Percentiles rank a stretch among this genome's conserved stretches.
phyloP scores from a whole-genome alignment of 2,888 invertebrate species.

The Heterodera filipjevi region DNA sequence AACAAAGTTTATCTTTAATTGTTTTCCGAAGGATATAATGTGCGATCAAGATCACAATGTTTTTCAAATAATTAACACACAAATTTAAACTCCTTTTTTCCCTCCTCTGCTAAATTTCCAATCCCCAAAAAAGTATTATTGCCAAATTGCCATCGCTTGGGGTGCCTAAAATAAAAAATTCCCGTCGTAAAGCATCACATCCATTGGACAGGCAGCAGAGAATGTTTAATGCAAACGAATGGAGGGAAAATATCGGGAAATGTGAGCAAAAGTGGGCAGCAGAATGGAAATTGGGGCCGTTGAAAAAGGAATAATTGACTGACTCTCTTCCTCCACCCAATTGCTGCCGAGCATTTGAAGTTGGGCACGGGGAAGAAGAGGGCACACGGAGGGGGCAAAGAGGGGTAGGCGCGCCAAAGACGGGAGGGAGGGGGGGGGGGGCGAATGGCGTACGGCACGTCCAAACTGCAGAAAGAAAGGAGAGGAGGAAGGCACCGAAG shows the following conservation, averaged over 20 bases:
- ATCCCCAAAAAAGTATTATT: not conserved
- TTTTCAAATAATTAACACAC: not conserved
- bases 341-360: slow-evolving; percentile 1
- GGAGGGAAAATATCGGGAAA: slow-evolving; percentile 2
- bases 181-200: not conserved
- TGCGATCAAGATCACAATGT: too few relatives aligned
- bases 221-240: not conserved
- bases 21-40: too few relatives aligned
- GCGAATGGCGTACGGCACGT: too few relatives aligned
- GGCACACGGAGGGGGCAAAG: not conserved
- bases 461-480: too few relatives aligned
- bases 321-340: slow-evolving; percentile 1
- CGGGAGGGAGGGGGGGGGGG: not conserved
- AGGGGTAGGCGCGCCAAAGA: not conserved
- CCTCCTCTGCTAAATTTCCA: not conserved
- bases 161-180: not conserved
- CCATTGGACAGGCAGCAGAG: not conserved
- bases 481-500: too few relatives aligned
- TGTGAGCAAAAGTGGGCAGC: not conserved
- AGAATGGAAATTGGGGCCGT: slow-evolving; percentile 4
- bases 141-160: too few relatives aligned
- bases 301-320: slow-evolving; percentile 20
- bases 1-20: not conserved
- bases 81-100: too few relatives aligned
- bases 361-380: not conserved